Evolutionary conservation across 2,113 vertebrate species (phyloP).

Genomic region (Phyllopteryx taeniolatus): DNA sequence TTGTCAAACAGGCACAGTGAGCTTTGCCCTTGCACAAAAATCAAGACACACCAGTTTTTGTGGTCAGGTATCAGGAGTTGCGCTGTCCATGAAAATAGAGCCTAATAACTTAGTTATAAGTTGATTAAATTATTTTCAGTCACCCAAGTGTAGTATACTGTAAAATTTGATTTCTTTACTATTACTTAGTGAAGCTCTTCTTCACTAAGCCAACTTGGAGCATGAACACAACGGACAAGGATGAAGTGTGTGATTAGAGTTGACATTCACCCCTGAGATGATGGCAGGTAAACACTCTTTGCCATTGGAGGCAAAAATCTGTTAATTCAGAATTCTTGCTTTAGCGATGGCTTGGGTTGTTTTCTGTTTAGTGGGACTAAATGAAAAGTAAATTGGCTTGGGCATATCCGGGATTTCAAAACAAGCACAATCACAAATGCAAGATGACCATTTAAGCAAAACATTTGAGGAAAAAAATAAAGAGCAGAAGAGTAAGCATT

Average conservation of each 20-base stretch:
- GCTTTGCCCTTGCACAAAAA: too few relatives aligned
- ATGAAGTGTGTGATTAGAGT: conserved; percentile 43
- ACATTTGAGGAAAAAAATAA: background rate
- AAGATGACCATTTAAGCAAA: background rate
- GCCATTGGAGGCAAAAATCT: conserved; percentile 5
- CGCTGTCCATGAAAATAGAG: too few relatives aligned
- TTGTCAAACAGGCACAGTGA: too few relatives aligned
- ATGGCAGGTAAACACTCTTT: conserved; percentile 44
- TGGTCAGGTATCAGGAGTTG: too few relatives aligned
- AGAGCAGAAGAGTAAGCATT: background rate
- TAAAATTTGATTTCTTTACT: background rate
- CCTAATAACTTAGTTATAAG: background rate
- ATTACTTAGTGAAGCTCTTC: conserved; percentile 29
- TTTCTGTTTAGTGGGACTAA: conserved; percentile 18
- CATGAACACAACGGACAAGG: conserved; percentile 5
- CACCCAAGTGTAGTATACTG: too few relatives aligned
- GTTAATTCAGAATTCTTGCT: conserved; percentile 28
- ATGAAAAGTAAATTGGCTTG: conserved; percentile 13
- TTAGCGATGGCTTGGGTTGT: conserved; percentile 9
- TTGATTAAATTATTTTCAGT: conserved; percentile 9
- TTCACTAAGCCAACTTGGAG: conserved; percentile 34
- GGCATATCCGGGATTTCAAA: conserved; percentile 7
- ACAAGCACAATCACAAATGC: background rate
- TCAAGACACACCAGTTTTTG: too few relatives aligned
- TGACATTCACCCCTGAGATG: conserved; percentile 45